Percentiles rank a stretch among this genome's conserved stretches.
Evolutionary conservation across 2,888 invertebrate genomes (phyloP).

Genomic region (Latrodectus hesperus): DNA sequence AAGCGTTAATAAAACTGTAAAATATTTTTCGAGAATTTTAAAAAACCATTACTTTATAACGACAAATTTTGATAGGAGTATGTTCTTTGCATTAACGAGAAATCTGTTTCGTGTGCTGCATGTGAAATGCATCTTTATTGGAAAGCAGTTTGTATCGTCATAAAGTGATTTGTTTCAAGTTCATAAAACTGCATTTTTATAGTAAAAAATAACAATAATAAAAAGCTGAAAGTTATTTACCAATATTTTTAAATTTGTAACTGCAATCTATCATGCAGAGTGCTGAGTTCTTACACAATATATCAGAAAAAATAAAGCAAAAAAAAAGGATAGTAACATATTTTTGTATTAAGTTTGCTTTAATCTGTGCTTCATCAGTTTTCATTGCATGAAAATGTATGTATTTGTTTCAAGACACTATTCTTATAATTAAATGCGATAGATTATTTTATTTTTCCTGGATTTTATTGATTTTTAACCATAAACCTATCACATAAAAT

Average conservation of each 20-base stretch:
- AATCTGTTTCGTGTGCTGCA: conserved; percentile 58
- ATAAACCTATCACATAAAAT: background rate
- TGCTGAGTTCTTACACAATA: conserved; percentile 2
- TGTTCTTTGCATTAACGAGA: conserved; percentile 31
- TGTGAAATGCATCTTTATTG: conserved; percentile 60
- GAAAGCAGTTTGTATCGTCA: conserved; percentile 39
- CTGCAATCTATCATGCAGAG: conserved; percentile 16
- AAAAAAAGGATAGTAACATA: conserved; percentile 8
- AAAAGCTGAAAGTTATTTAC: background rate
- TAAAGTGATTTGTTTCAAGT: conserved; percentile 11
- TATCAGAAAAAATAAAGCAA: background rate
- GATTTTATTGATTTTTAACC: background rate
- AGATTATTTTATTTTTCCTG: background rate
- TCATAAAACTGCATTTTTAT: background rate
- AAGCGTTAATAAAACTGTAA: too few species aligned
- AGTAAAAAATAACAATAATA: background rate
- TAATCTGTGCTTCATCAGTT: background rate
- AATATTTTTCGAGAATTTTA: background rate
- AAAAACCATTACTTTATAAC: background rate
- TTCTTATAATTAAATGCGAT: background rate
- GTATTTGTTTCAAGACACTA: background rate
- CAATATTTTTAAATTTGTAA: background rate
- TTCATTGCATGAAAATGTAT: conserved; percentile 2
- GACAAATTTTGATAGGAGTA: background rate
- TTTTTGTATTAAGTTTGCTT: conserved; percentile 7